phyloP scores from a whole-genome alignment of 2,113 vertebrate species.

The Synchiropus splendidus region DNA sequence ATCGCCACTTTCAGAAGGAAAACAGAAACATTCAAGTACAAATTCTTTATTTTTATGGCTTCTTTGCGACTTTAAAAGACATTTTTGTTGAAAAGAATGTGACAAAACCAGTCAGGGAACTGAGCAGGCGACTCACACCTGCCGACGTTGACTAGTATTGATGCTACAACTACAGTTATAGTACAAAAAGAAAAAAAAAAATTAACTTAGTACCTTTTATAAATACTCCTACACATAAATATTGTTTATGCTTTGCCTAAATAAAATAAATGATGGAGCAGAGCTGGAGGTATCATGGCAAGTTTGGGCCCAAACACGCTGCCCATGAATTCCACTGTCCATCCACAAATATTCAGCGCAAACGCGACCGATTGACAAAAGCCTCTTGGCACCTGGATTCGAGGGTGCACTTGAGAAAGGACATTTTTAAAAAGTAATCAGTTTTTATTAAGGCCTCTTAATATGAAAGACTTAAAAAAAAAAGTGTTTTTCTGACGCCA shows the following conservation, averaged over 20 bases:
- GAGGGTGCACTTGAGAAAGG: constrained; percentile 17
- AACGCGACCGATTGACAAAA: constrained; percentile 13
- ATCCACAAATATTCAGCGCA: constrained; percentile 46
- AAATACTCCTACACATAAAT: constrained; percentile 77
- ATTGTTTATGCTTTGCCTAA: constrained; percentile 73
- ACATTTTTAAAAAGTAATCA: constrained; percentile 25
- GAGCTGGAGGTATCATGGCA: constrained; percentile 58
- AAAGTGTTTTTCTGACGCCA: constrained; percentile 38
- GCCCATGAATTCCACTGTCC: constrained; percentile 65
- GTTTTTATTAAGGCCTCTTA: constrained; percentile 59
- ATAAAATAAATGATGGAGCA: constrained; percentile 68
- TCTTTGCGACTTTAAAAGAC: constrained; percentile 58
- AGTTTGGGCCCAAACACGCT: constrained; percentile 51
- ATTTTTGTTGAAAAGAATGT: no score
- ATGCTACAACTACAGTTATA: constrained; percentile 39
- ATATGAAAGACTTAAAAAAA: constrained; percentile 38
- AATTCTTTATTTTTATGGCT: constrained; percentile 68
- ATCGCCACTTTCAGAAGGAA: background rate
- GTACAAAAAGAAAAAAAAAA: constrained; percentile 28
- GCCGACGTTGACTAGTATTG: constrained; percentile 36
- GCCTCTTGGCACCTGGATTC: constrained; percentile 16
- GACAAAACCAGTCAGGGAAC: constrained; percentile 25
- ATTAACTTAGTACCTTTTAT: constrained; percentile 65
- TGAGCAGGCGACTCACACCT: constrained; percentile 14
- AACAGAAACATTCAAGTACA: constrained; percentile 36